Base-by-base conservation (phyloP, 64 coral and sea anemone species). In the Stichodactyla helianthus region DNA sequence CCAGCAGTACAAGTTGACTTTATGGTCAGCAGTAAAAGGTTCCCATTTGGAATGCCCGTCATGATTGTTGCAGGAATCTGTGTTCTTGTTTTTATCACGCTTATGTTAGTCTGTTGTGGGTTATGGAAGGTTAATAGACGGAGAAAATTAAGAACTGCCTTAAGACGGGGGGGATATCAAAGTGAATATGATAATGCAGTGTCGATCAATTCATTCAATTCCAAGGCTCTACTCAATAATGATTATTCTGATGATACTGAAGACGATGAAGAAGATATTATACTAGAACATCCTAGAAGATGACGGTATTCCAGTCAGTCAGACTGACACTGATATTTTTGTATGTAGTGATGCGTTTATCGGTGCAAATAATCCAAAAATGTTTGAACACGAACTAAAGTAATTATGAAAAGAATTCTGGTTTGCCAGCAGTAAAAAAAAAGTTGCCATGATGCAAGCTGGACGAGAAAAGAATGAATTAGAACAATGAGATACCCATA, bases 191-290 rank as follows among this genome's bases (percentile, higher is more conserved):
- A 99, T 19, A 79, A 92, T 14, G 89, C 91, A 16, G 26, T 92
- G 68, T 93, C 97, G 2, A 31, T 99, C 18, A 93, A 99, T 54
- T 99, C 97, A 0, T 99, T 99, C 28, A 99, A 99, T 50, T 99
- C 97, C 2, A 99, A 99, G 80, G 93, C 97, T 50, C 82, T 99
- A 77, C 85, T 99, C 25, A 95, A 83, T 77, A 95, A 95, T 50
- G 97, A 99, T 62, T 99, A 99, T 74, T 95, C 93, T 31, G 97
- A 99, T 63, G 97, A 99, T 65, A 95, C 93, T 44, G 97, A 99
- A 25, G 97, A 99, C 18, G 97, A 99, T 64, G 97, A 99, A 64
- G 90, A 95, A 55, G 97, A 99, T n/a, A 87, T 90, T 23, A 93
- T 97, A 83, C 74, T 93, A 26, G 94, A 97, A 50, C 80, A 90